Evolutionary conservation across 2,113 vertebrate genomes (phyloP), one percentile per base, ranked within the genome.

Genomic region (Vulpes lagopus): DNA sequence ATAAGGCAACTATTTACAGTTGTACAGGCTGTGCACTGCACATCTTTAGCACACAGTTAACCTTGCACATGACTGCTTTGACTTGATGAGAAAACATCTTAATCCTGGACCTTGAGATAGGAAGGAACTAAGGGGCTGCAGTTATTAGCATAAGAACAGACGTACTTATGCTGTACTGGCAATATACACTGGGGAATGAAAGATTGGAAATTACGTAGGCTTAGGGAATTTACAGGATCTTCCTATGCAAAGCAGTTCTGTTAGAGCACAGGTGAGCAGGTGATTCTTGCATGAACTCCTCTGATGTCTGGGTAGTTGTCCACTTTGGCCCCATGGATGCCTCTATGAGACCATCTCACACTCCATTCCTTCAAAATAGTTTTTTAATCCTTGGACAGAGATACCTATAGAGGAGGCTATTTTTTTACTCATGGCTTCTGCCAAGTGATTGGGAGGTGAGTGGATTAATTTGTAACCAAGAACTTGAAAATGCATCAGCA

Each of bases 401-500:
- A 55, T n/a, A 25, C 23, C 38, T 73, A 38, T 2, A 38, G 35
- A 73, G 57, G 64, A 76, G 69, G 88, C 80, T 74, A 71, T 38
- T 78, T 91, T 78, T 88, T 88, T 76, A 23, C 82, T 88, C 1
- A 11, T 2, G 57, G n/a, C 25, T 87, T 53, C 35, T 89, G 81
- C 16, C 82, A 95, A 59, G 10, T n/a, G 78, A 51, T 55, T 62
- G 38, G 79, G 51, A 97, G 16, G 43, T 82, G 27, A 82, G 49
- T 79, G 2, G 59, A 82, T 93, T 89, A 81, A 78, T 95, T 85
- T 88, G 12, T 91, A 88, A 95, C 19, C 19, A 89, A 84, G 71
- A 93, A 95, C 51, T 78, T 78, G 25, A 96, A 94, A 93, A 91
- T 60, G n/a, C 69, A 71, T 73, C 82, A 88, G 92, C 20, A 80